Base-by-base conservation (phyloP, 2,888 invertebrate genomes). In the Melanophora roralis region DNA sequence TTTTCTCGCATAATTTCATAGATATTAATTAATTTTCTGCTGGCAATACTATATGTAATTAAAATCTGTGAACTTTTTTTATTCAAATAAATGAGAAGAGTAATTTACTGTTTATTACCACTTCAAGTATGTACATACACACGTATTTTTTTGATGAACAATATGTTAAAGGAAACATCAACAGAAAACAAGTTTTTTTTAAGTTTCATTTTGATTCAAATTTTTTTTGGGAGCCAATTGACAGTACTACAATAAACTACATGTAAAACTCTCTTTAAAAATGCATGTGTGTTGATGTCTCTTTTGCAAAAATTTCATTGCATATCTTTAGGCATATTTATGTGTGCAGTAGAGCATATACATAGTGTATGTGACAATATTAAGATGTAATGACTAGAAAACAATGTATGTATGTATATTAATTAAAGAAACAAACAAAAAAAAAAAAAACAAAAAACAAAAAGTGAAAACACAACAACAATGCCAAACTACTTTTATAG, bases 401-500 rank as follows among this genome's bases (percentile, higher is more conserved):
- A 59, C 53, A 21, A 7, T 43, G 16, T 5, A 27, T 59, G 36
- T 71, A n/a, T n/a, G n/a, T n/a, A n/a, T n/a, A 69, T 51, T 75
- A 79, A 79, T 79, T 79, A 79, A 74, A 79, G 71, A 67, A 67
- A 75, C 71, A 68, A 72, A 68, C 51, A 62, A 62, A 16, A 72
- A 73, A 55, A 69, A n/a, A n/a, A n/a, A n/a, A n/a, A n/a, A n/a
- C n/a, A n/a, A n/a, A n/a, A n/a, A n/a, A n/a, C n/a, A n/a, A n/a
- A n/a, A n/a, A n/a, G n/a, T n/a, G n/a, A n/a, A n/a, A n/a, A n/a
- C n/a, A n/a, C n/a, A n/a, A n/a, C n/a, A n/a, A n/a, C n/a, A n/a
- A n/a, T n/a, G n/a, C n/a, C n/a, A n/a, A n/a, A n/a, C n/a, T n/a
- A n/a, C n/a, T n/a, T n/a, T n/a, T n/a, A n/a, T n/a, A n/a, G n/a